These are phyloP conservation scores for Genyomyrus donnyi DNA, from an alignment of 2,113 vertebrate species.

Conservation along the genomic window DNA sequence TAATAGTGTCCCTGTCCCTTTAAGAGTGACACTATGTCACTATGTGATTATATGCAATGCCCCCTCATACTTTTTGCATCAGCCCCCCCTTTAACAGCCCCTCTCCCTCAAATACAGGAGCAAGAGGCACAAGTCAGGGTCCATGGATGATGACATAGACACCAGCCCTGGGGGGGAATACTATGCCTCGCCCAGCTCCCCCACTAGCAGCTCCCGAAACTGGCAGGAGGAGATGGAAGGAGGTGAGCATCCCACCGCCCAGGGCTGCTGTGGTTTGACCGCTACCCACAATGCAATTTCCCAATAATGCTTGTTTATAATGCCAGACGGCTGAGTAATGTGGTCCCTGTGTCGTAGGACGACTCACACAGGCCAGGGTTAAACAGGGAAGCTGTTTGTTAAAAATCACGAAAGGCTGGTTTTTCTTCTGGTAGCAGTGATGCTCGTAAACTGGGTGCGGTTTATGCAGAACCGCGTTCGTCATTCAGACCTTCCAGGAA, in stretches of 20 bases:
- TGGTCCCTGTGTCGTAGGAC: background rate
- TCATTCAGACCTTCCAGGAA: background rate
- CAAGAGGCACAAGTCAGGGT: slow-evolving; percentile 93
- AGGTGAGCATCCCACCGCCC: slow-evolving; percentile 57
- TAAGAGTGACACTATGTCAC: background rate
- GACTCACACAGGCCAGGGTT: background rate
- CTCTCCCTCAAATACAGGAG: slow-evolving; percentile 59
- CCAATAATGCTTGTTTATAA: background rate
- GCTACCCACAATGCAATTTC: background rate
- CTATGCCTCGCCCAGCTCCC: slow-evolving; percentile 89
- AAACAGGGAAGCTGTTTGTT: background rate
- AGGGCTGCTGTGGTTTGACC: background rate
- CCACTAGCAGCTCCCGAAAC: slow-evolving; percentile 91
- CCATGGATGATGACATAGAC: slow-evolving; percentile 90
- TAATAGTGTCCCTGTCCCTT: background rate
- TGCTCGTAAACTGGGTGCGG: background rate
- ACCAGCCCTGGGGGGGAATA: slow-evolving; percentile 90
- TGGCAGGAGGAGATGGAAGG: slow-evolving; percentile 97
- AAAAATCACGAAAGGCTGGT: background rate
- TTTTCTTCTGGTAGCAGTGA: background rate
- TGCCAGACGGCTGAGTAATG: background rate
- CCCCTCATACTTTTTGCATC: background rate
- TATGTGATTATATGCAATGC: background rate
- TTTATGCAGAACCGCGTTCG: too few relatives aligned
- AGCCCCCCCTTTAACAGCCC: background rate